These are phyloP conservation scores for Ceratothoa steindachneri DNA, from an alignment of 2,888 invertebrate genomes.

Conservation along the genomic window DNA sequence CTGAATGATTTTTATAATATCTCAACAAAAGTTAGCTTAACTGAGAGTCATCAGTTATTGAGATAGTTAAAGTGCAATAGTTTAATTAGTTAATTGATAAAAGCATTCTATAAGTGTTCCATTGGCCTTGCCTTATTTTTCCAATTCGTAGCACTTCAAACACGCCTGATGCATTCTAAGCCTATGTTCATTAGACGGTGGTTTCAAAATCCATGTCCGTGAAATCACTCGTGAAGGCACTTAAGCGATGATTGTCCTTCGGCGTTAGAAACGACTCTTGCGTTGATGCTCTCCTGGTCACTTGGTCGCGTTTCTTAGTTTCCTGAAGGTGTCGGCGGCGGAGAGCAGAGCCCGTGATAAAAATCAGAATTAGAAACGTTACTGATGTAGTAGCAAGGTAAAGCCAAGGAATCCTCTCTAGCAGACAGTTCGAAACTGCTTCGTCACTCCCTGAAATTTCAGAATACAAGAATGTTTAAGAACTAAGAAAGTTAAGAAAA, in stretches of 20 bases:
- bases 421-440: slow-evolving; percentile 40
- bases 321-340: slow-evolving; percentile 30
- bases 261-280: slow-evolving; percentile 45
- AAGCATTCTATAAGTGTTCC: neutral
- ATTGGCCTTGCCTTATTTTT: neutral
- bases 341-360: slow-evolving; percentile 37
- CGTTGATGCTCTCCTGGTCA: slow-evolving; percentile 36
- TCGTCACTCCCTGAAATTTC: slow-evolving; percentile 43
- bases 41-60: too few relatives aligned
- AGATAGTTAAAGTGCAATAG: too few relatives aligned
- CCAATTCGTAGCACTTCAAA: too few relatives aligned
- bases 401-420: slow-evolving; percentile 45
- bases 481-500: too few relatives aligned
- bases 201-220: slow-evolving; percentile 90
- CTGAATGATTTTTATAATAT: neutral
- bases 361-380: slow-evolving; percentile 30
- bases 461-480: neutral
- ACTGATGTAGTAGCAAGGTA: slow-evolving; percentile 35
- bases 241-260: slow-evolving; percentile 45
- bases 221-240: slow-evolving; percentile 61
- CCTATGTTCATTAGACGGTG: slow-evolving; percentile 65
- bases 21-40: too few relatives aligned
- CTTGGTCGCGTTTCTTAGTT: slow-evolving; percentile 32
- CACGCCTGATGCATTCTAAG: too few relatives aligned
- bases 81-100: too few relatives aligned